Base-by-base conservation (phyloP, 2,797 vertebrate species). In the Rhadinocentrus ornatus region DNA sequence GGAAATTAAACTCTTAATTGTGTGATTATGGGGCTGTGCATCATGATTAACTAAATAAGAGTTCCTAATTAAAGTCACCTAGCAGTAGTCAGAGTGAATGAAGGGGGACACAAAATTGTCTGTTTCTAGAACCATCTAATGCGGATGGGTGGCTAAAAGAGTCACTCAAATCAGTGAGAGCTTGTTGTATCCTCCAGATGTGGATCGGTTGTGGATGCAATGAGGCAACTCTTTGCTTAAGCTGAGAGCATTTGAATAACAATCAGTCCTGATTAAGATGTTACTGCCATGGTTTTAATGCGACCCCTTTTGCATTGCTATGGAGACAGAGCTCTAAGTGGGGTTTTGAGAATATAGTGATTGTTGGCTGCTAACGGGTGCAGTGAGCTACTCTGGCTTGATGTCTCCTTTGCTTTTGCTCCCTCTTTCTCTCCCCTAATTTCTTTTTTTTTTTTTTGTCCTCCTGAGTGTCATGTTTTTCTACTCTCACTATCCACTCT, bases 191-290 rank as follows among this genome's bases (percentile, higher is more conserved):
- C 67, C 16, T 50, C 32, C 24, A 71, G 65, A 78, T 35, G 62
- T 50, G 57, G 50, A 87, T 86, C 58, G 63, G 90, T 90, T 66
- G 32, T 35, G 13, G 24, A 71, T 66, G 74, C 86, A 83, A 80
- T 18, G 34, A 87, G 63, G 58, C 27, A 39, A 39, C 41, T 34
- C 66, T 63, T 35, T 27, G 13, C 67, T 75, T n/a, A 62, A 85
- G 73, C 69, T 26, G 54, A 67, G 62, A n/a, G 67, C 63, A 5
- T 80, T 75, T 72, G 52, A 59, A 71, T 76, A 86, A 84, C 44
- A 4, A 88, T 82, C 63, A 50, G 69, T 66, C 44, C 75, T 84
- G 77, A 93, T 87, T 81, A 78, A 81, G 83, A 82, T 46, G 75
- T 72, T 78, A 34, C 54, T 69, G 71, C 73, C 62, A 34, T 56